phyloP scores from a whole-genome alignment of 2,113 vertebrate genomes.

The Leptobrachium leishanense region DNA sequence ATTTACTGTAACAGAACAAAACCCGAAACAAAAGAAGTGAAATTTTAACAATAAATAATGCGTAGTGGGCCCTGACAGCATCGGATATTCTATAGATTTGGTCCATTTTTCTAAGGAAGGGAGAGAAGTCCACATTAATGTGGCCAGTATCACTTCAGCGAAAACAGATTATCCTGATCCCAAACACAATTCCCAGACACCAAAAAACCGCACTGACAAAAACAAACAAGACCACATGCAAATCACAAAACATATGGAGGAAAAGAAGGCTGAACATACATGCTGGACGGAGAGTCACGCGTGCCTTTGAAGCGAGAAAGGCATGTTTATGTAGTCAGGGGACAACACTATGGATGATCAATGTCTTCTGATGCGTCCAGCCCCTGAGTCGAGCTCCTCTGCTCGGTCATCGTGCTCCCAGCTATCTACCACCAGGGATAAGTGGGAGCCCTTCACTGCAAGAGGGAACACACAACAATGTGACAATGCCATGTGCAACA shows the following conservation, averaged over 20 bases:
- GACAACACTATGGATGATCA: neutral
- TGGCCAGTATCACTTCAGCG: no score
- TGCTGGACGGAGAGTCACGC: slow-evolving; percentile 2
- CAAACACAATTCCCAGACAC: no score
- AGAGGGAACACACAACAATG: neutral
- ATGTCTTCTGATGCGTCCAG: neutral
- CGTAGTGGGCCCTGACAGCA: no score
- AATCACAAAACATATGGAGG: neutral
- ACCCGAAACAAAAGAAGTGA: no score
- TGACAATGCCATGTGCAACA: neutral
- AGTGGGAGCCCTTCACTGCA: neutral
- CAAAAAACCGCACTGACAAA: neutral
- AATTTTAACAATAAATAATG: no score
- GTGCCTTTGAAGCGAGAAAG: neutral
- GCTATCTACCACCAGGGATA: slow-evolving; percentile 7
- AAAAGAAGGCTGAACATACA: neutral
- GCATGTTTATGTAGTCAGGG: neutral
- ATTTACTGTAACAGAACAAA: no score
- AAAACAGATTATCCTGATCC: no score
- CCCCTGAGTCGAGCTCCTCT: neutral
- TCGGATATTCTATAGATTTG: no score
- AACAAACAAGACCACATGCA: neutral
- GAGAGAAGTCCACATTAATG: no score
- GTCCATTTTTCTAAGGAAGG: no score
- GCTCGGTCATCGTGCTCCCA: slow-evolving; percentile 18